Evolutionary conservation across 2,888 invertebrate genomes (phyloP), one percentile per base, ranked within the genome.

Genomic region (Phyllotreta striolata): DNA sequence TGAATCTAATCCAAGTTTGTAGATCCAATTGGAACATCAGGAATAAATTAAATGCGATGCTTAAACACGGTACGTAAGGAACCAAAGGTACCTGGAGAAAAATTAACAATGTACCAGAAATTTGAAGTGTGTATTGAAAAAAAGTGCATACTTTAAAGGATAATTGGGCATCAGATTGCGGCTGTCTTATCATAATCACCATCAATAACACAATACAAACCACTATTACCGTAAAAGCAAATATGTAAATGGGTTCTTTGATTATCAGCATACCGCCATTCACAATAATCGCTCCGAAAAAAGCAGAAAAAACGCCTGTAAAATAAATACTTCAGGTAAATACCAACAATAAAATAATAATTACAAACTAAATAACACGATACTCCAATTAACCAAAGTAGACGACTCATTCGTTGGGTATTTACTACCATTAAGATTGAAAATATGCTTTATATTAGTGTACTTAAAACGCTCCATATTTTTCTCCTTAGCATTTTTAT

Each of bases 1-100:
- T 83, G 82, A 96, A 96, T 75, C 96, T 85, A 62, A 95, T 87
- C 96, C 96, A 96, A 1, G 96, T 96, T 75, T 88, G 86, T 55
- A 85, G 74, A 78, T 94, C 92, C 66, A 97, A 83, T 82, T 95
- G 92, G 74, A 93, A 86, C 96, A 96, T 96, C 58, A 97, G 84
- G 81, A 95, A 95, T 56, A 95, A 83, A 82, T 97, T 97, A 75
- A 93, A 89, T 68, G 94, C 87, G 44, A 95, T 89, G 80, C 95
- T 95, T 6, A 93, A 77, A 74, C 90, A 90, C 2, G 96, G 96
- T 67, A 96, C 84, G 47, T 92, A 79, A 0, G 96, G 96, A 7
- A 96, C 93, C 55, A 91, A 82, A 0, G 96, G 96, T 35, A 95
- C 92, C 92, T 92, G 12, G 3, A 74, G 37, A 66, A 79, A 76